phyloP scores from a whole-genome alignment of 2,888 invertebrate species.

The Eristalis pertinax region DNA sequence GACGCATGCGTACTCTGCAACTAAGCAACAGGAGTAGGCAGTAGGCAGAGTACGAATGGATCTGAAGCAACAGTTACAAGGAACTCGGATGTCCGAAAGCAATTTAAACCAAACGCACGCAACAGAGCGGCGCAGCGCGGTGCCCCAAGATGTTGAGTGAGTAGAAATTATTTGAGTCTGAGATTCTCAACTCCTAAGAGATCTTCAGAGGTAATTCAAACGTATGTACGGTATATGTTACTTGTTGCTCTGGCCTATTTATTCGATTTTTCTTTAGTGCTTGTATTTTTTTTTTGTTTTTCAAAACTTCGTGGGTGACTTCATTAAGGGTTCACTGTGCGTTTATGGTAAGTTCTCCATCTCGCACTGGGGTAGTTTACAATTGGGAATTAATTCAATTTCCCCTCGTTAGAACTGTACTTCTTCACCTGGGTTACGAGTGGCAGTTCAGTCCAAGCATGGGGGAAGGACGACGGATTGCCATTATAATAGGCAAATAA shows the following conservation, averaged over 20 bases:
- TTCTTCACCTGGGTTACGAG: neutral
- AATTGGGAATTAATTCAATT: conserved; percentile 42
- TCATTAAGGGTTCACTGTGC: neutral
- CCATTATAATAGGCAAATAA: conserved; percentile 73
- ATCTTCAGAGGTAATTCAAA: conserved; percentile 34
- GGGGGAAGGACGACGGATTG: conserved; percentile 29
- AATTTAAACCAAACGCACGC: neutral
- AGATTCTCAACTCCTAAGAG: conserved; percentile 41
- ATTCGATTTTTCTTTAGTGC: conserved; percentile 1
- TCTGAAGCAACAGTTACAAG: conserved; percentile 64
- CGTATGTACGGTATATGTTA: conserved; percentile 49
- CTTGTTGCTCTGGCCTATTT: conserved; percentile 69
- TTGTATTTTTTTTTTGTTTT: neutral
- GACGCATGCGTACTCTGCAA: conserved; percentile 37
- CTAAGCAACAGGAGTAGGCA: conserved; percentile 63
- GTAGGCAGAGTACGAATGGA: neutral
- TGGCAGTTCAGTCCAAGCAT: neutral
- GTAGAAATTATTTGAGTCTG: conserved; percentile 15
- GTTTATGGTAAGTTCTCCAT: conserved; percentile 58
- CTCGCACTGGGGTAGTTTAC: neutral
- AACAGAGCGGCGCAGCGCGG: neutral
- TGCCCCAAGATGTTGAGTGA: conserved; percentile 39
- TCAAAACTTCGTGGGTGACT: neutral
- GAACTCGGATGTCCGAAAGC: conserved; percentile 45
- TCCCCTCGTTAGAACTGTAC: conserved; percentile 42